Evolutionary conservation across 1,140 invertebrate species (phyloP).

Genomic region (Danaus melanippus): DNA sequence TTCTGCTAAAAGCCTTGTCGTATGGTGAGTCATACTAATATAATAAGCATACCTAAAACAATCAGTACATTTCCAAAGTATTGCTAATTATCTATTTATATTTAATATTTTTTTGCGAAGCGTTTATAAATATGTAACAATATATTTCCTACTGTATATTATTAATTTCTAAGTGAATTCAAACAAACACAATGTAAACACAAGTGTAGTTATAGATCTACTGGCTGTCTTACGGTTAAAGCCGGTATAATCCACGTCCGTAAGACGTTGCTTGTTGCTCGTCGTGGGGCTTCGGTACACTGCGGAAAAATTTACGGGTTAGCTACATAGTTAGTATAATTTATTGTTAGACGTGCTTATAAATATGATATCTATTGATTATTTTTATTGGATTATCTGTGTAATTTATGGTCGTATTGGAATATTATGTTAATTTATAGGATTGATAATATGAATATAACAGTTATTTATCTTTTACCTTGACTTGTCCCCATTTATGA

Average conservation of each 20-base stretch:
- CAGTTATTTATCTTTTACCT: too few species aligned
- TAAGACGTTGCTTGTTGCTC: slow-evolving; percentile 53
- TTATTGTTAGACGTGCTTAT: too few species aligned
- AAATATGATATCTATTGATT: too few species aligned
- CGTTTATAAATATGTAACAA: not conserved
- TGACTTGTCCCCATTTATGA: too few species aligned
- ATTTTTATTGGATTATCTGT: too few species aligned
- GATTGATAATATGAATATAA: too few species aligned
- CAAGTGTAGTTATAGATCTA: slow-evolving; percentile 16
- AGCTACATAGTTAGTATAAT: not conserved
- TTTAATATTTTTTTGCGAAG: too few species aligned
- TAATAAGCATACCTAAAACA: too few species aligned
- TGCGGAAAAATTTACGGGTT: slow-evolving; percentile 13
- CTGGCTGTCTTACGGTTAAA: slow-evolving; percentile 34
- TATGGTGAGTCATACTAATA: too few species aligned
- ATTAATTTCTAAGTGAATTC: too few species aligned
- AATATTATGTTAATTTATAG: slow-evolving; percentile 12
- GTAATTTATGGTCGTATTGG: not conserved
- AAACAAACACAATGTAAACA: slow-evolving; percentile 14
- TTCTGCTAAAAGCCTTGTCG: slow-evolving; percentile 19
- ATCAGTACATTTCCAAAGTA: too few species aligned
- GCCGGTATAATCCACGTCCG: slow-evolving; percentile 48
- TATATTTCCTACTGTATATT: not conserved
- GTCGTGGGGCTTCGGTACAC: slow-evolving; percentile 42
- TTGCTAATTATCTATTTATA: too few species aligned